Conservation (phyloP, 1,140 invertebrate species). For the Drosophila ficusphila region DNA sequence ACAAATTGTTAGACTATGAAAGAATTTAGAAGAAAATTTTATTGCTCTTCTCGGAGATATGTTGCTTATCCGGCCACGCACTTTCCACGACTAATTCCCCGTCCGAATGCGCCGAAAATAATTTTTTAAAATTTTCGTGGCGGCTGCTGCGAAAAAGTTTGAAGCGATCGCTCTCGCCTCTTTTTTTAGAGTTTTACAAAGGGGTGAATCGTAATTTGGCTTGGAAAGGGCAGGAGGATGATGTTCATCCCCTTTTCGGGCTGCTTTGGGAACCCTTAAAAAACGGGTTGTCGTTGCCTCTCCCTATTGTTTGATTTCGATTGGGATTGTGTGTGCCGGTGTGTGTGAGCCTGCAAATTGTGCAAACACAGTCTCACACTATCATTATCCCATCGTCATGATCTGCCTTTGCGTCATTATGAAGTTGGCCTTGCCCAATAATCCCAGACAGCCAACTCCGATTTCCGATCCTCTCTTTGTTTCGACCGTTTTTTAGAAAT, state of each 20-base stretch:
- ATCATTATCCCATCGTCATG: constrained; percentile 41
- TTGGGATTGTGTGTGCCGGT: constrained; percentile 12
- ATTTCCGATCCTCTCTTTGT: constrained; percentile 30
- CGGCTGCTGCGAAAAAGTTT: constrained; percentile 56
- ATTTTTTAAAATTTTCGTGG: constrained; percentile 54
- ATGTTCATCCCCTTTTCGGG: constrained; percentile 61
- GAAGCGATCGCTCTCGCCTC: constrained; percentile 67
- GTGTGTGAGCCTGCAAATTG: constrained; percentile 46
- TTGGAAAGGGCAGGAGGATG: constrained; percentile 30
- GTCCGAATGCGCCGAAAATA: constrained; percentile 39
- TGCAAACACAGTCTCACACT: constrained; percentile 26
- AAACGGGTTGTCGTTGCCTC: constrained; percentile 48
- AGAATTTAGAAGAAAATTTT: constrained; percentile 4
- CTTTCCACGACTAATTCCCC: constrained; percentile 70
- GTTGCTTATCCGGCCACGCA: constrained; percentile 66
- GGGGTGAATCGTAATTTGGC: constrained; percentile 77
- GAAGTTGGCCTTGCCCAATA: constrained; percentile 70
- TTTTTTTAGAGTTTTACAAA: constrained; percentile 66
- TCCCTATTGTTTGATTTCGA: constrained; percentile 59
- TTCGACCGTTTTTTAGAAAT: constrained; percentile 14
- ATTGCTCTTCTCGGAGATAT: constrained; percentile 17
- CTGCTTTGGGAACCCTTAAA: constrained; percentile 60
- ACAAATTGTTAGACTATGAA: background rate
- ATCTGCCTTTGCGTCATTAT: constrained; percentile 54
- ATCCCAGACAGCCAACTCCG: constrained; percentile 50